Evolutionary conservation across 2,888 invertebrate species (phyloP).

Genomic region (Xestia xanthographa): DNA sequence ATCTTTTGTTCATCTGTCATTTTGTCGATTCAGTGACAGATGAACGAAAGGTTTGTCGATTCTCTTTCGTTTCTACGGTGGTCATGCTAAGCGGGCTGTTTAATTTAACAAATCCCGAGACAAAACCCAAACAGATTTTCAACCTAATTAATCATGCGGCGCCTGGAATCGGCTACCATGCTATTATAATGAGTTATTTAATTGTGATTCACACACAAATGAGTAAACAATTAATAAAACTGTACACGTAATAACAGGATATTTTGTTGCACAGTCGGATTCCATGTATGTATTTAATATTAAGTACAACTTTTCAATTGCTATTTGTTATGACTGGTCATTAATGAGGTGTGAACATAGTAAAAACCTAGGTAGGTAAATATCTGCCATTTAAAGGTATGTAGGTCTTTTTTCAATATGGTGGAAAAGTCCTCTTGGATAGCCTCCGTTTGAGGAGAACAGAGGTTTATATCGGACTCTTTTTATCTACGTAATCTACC

Average conservation of each 20-base stretch:
- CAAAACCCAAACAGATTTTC: conserved; percentile 4
- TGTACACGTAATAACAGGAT: conserved; percentile 29
- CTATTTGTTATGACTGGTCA: neutral
- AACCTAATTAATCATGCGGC: conserved; percentile 9
- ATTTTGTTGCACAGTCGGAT: neutral
- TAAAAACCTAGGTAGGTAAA: neutral
- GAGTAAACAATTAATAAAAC: conserved; percentile 14
- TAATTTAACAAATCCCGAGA: conserved; percentile 12
- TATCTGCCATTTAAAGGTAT: no score
- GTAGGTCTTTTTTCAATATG: no score
- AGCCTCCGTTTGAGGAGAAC: no score
- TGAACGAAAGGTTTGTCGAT: no score
- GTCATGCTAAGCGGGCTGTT: no score
- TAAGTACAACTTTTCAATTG: neutral
- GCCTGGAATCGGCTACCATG: neutral
- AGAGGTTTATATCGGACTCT: no score
- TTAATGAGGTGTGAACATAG: neutral
- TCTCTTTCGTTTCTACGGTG: no score
- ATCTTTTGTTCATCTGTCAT: no score
- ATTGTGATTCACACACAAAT: conserved; percentile 29
- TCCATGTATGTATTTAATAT: neutral
- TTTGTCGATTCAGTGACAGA: no score
- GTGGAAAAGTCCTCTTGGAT: no score
- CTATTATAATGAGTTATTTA: neutral
- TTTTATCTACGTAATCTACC: no score